phyloP scores from a whole-genome alignment of 2,113 vertebrate species.

The Lucifuga dentata region DNA sequence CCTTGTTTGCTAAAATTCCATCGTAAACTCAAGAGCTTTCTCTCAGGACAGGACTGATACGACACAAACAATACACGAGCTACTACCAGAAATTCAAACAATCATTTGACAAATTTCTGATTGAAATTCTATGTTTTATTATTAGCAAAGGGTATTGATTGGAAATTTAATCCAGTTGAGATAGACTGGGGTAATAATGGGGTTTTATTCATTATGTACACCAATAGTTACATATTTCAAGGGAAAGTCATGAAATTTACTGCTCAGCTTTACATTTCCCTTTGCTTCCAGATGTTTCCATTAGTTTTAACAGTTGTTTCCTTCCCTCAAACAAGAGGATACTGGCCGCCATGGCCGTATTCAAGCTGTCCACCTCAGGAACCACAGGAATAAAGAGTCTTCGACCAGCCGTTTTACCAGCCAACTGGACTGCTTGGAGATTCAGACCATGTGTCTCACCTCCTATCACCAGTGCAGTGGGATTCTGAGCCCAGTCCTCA shows the following conservation, averaged over 20 bases:
- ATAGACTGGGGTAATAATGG: neutral
- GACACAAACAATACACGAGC: neutral
- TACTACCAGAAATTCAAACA: neutral
- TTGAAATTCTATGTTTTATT: slow-evolving; percentile 28
- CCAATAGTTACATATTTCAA: neutral
- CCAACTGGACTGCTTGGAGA: slow-evolving; percentile 83
- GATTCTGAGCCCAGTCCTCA: slow-evolving; percentile 82
- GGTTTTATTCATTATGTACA: neutral
- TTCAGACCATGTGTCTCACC: slow-evolving; percentile 91
- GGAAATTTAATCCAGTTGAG: neutral
- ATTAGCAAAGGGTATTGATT: neutral
- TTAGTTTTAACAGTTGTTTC: slow-evolving; percentile 81
- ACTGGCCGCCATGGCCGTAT: slow-evolving; percentile 91
- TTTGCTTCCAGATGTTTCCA: slow-evolving; percentile 52
- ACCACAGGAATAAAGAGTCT: slow-evolving; percentile 87
- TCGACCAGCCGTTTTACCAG: slow-evolving; percentile 81
- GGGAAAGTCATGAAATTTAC: slow-evolving; percentile 17
- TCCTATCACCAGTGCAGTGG: slow-evolving; percentile 88
- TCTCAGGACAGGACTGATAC: no score
- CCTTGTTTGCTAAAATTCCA: no score
- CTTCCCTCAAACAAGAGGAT: slow-evolving; percentile 93
- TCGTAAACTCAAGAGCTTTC: no score
- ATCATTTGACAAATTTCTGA: neutral
- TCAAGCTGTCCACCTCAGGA: slow-evolving; percentile 89
- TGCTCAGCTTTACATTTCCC: slow-evolving; percentile 28